These are phyloP conservation scores for Lamellibrachia luymesi DNA, from an alignment of 1,140 invertebrate species.

Conservation along the genomic window DNA sequence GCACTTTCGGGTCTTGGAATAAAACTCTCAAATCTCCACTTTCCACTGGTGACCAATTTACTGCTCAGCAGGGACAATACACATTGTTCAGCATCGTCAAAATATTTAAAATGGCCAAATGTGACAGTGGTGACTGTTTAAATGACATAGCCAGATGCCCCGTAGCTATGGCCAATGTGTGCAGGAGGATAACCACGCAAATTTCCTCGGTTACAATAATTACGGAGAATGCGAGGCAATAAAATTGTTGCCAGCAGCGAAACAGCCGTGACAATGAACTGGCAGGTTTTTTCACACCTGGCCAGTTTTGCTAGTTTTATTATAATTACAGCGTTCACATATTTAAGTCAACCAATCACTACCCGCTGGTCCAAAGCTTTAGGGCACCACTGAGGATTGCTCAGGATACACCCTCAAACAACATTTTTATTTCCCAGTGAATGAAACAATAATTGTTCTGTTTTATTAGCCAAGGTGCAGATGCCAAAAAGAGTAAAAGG, in stretches of 20 bases:
- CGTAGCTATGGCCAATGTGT: background rate
- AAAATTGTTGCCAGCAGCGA: background rate
- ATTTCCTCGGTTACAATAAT: background rate
- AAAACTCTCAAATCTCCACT: background rate
- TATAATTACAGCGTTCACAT: background rate
- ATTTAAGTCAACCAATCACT: background rate
- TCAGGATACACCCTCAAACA: background rate
- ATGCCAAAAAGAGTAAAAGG: background rate
- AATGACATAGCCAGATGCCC: background rate
- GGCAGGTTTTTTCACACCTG: background rate
- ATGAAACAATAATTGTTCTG: background rate
- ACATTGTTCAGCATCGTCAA: background rate
- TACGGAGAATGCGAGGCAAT: background rate
- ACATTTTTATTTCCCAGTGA: background rate
- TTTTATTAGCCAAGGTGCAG: background rate
- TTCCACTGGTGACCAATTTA: background rate
- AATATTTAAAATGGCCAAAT: background rate
- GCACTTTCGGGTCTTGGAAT: background rate
- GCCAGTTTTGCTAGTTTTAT: background rate
- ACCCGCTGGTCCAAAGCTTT: background rate
- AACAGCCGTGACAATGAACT: background rate
- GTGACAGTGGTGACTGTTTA: background rate
- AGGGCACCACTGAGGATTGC: background rate
- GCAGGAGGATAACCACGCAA: background rate
- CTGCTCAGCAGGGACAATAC: background rate